A percentile compares a stretch with the other conserved stretches of the same genome.
Conservation (phyloP, 2,888 invertebrate species). For the Drosophila buzzatii region DNA sequence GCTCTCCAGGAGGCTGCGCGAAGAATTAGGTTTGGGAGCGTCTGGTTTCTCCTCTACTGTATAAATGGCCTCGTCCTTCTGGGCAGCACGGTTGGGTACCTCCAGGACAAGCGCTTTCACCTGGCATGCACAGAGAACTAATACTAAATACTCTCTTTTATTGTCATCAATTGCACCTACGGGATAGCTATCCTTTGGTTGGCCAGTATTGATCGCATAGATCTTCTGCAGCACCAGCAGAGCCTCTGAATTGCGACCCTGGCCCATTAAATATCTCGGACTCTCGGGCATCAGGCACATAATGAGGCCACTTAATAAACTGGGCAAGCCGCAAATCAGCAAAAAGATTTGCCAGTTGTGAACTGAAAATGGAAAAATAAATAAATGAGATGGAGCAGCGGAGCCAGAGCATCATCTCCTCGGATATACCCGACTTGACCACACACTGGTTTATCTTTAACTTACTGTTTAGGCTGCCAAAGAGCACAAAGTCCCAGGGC, state of each 20-base stretch:
- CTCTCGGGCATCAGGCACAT: slow-evolving; percentile 86
- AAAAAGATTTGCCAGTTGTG: slow-evolving; percentile 86
- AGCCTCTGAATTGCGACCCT: slow-evolving; percentile 82
- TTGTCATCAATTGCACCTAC: slow-evolving; percentile 85
- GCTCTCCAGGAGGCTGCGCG: slow-evolving; percentile 65
- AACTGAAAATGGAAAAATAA: slow-evolving; percentile 44
- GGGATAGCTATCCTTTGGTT: slow-evolving; percentile 88
- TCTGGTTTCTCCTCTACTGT: slow-evolving; percentile 68
- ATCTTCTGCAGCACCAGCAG: slow-evolving; percentile 86
- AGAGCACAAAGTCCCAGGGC: slow-evolving; percentile 86
- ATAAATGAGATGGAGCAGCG: neutral
- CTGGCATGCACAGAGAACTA: neutral
- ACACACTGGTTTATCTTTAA: slow-evolving; percentile 3
- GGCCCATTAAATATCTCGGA: slow-evolving; percentile 83
- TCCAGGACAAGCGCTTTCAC: slow-evolving; percentile 72
- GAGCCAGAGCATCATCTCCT: neutral
- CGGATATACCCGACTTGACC: too few species aligned
- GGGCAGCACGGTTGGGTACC: slow-evolving; percentile 69
- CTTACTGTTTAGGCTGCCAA: slow-evolving; percentile 83
- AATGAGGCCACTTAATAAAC: slow-evolving; percentile 87
- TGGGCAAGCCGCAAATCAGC: slow-evolving; percentile 87
- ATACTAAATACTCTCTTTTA: neutral
- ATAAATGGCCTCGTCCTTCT: slow-evolving; percentile 60
- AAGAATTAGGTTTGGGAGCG: slow-evolving; percentile 6
- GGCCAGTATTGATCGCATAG: slow-evolving; percentile 89